Evolutionary conservation across 2,888 invertebrate species (phyloP).

Genomic region (Ormyrus labotus): DNA sequence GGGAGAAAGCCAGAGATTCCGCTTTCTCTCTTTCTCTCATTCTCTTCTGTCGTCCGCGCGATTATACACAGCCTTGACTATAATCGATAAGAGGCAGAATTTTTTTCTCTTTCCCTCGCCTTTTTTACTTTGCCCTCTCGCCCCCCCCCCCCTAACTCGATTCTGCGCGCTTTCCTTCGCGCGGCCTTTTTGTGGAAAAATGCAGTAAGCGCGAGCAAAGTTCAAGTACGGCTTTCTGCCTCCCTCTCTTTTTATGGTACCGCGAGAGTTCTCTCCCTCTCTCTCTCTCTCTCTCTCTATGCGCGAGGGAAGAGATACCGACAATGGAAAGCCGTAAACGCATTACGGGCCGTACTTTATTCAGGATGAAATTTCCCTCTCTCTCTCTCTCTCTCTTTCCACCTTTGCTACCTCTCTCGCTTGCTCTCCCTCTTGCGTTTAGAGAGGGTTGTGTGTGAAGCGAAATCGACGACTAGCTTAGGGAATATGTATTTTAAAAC

Average conservation of each 20-base stretch:
- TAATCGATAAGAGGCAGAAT: constrained; percentile 51
- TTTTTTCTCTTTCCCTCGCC: not conserved
- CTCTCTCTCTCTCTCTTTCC: not conserved
- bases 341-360: constrained; percentile 48
- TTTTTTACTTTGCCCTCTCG: constrained; percentile 25
- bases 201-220: constrained; percentile 38
- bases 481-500: not conserved
- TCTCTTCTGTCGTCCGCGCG: not conserved
- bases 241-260: too few species aligned
- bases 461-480: not conserved
- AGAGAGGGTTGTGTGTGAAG: not conserved
- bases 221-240: constrained; percentile 36
- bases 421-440: constrained; percentile 1
- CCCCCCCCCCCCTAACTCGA: constrained; percentile 31
- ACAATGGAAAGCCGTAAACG: constrained; percentile 52
- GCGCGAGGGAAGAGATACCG: constrained; percentile 21
- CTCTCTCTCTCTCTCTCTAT: not conserved
- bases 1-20: constrained; percentile 1
- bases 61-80: constrained; percentile 49
- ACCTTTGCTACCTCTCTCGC: not conserved
- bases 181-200: constrained; percentile 43
- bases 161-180: constrained; percentile 23
- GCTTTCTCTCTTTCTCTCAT: not conserved
- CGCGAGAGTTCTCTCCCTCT: too few species aligned
- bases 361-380: constrained; percentile 34